phyloP scores from a whole-genome alignment of 2,113 vertebrate genomes.

The Pelvicachromis taeniatus region DNA sequence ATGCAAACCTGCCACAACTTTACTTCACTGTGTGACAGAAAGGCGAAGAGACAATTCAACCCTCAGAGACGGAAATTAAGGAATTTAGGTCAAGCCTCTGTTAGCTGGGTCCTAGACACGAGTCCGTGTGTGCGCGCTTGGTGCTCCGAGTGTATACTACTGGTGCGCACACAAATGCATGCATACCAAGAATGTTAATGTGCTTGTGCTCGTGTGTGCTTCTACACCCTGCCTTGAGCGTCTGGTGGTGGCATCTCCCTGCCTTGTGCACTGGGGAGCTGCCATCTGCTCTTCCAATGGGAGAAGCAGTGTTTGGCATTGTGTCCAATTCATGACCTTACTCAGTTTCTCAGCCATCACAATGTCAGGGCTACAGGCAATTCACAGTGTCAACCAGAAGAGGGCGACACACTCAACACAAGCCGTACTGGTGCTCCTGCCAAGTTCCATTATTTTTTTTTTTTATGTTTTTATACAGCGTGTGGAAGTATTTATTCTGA shows the following conservation, averaged over 20 bases:
- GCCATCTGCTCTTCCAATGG: conserved; percentile 62
- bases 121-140: background rate
- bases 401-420: conserved; percentile 41
- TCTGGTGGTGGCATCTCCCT: conserved; percentile 53
- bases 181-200: background rate
- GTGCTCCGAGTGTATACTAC: background rate
- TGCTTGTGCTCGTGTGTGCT: conserved; percentile 31
- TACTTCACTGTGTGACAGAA: background rate
- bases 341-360: background rate
- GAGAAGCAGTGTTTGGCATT: conserved; percentile 50
- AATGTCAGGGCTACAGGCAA: background rate
- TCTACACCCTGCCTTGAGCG: conserved; percentile 44
- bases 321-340: conserved; percentile 41
- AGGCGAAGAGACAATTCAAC: background rate
- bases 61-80: background rate
- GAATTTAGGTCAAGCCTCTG: background rate
- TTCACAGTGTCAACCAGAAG: conserved; percentile 24
- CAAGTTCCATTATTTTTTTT: background rate
- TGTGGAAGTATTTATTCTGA: background rate
- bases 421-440: background rate
- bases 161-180: background rate
- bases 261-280: conserved; percentile 49
- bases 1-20: background rate
- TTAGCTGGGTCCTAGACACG: background rate
- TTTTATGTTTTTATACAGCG: background rate